phyloP scores from a whole-genome alignment of 23 tunicate genomes.

The Trididemnum nubilum region DNA sequence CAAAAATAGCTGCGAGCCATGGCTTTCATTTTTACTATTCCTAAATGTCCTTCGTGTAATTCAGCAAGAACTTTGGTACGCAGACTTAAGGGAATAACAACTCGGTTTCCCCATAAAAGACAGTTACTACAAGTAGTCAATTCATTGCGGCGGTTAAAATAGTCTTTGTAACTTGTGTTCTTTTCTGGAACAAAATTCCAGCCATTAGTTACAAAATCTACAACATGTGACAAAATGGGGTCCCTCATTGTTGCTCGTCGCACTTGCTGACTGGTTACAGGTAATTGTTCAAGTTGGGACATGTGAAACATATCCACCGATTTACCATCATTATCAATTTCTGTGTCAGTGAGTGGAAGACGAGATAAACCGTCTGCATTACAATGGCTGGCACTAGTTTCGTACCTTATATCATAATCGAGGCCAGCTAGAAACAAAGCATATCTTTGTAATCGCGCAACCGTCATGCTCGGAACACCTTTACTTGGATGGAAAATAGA shows the following conservation, averaged over 20 bases:
- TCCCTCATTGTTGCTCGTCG: background rate
- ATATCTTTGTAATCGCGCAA: background rate
- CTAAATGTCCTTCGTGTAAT: background rate
- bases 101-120: background rate
- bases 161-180: background rate
- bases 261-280: background rate
- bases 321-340: background rate
- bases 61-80: background rate
- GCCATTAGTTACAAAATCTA: background rate
- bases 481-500: background rate
- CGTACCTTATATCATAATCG: background rate
- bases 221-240: background rate
- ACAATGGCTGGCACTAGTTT: background rate
- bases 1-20: background rate
- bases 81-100: background rate
- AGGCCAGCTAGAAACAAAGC: background rate
- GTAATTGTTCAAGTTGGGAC: background rate
- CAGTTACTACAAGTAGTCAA: background rate
- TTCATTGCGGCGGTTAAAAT: background rate
- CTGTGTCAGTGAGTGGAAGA: background rate
- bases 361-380: background rate
- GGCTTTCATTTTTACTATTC: background rate
- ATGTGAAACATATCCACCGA: background rate
- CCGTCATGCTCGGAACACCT: background rate
- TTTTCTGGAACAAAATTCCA: too few species aligned